Evolutionary conservation across 2,113 vertebrate genomes (phyloP).

Genomic region (Takifugu flavidus): DNA sequence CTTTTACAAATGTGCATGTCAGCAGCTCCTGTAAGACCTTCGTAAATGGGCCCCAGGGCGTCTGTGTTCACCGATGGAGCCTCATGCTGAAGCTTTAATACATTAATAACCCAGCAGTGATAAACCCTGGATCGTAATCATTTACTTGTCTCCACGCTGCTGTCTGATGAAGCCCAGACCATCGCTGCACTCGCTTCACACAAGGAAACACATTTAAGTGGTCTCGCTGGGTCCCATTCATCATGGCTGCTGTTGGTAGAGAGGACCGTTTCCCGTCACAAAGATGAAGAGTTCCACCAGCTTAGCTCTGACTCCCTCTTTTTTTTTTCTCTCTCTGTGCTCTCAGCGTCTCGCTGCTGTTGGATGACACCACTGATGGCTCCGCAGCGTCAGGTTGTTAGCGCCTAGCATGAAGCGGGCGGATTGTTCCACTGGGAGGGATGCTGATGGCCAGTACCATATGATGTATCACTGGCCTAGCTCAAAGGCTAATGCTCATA

Average conservation of each 20-base stretch:
- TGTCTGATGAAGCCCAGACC: constrained; percentile 21
- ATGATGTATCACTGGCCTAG: constrained; percentile 39
- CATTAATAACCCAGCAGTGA: constrained; percentile 12
- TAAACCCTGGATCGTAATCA: constrained; percentile 19
- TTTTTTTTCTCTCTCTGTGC: constrained; percentile 18
- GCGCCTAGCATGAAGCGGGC: constrained; percentile 27
- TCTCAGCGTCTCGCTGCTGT: constrained; percentile 21
- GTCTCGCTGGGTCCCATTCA: constrained; percentile 41
- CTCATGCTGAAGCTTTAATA: not conserved
- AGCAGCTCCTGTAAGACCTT: not conserved
- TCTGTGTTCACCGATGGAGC: not conserved
- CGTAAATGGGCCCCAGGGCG: not conserved
- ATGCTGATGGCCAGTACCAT: constrained; percentile 30
- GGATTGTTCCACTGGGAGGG: constrained; percentile 35
- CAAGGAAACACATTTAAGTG: constrained; percentile 47
- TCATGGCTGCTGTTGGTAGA: constrained; percentile 43
- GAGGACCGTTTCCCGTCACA: constrained; percentile 44
- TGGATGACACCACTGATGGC: constrained; percentile 19
- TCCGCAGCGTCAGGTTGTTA: constrained; percentile 9
- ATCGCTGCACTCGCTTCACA: constrained; percentile 22
- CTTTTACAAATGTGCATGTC: not conserved
- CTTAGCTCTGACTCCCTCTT: constrained; percentile 10
- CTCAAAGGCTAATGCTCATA: constrained; percentile 46
- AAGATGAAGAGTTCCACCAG: constrained; percentile 40
- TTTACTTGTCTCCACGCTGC: constrained; percentile 28